Evolutionary conservation across 2,113 vertebrate genomes (phyloP), one percentile per base, ranked within the genome.

Genomic region (Lethenteron reissneri): DNA sequence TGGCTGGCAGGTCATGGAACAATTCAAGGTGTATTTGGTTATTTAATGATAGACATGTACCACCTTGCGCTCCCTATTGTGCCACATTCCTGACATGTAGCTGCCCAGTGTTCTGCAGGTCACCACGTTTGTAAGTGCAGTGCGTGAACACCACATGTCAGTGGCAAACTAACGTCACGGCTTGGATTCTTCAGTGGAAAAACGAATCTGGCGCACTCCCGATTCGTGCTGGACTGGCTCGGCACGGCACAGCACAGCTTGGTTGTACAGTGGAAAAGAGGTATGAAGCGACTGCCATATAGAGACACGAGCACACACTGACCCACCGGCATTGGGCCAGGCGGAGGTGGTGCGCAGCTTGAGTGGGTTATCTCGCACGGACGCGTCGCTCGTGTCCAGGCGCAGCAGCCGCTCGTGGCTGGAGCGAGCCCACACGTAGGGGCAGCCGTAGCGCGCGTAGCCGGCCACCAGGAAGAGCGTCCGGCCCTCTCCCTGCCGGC

Each of bases 341-440:
- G 83, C 82, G 9, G 78, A 56, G 70, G 84, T 79, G 75, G 83
- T 82, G 76, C 80, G 83, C 64, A 84, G 82, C 57, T 83, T 83
- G 78, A 85, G 80, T 56, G 84, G 83, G 15, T 81, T 84, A 77
- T 86, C 84, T 73, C 76, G 81, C 56, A 83, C 79, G 77, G 83
- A 75, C 1, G 80, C 82, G 19, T 84, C 80, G 4, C 79, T 78
- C 70, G 82, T 81, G 3, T 81, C 81, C 12, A 82, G 80, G 74
- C 77, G 83, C 70, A 83, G 79, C 72, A 84, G 79, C 25, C 83
- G 81, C 72, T 85, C 81, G 59, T 85, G 83, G 73, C 85, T 85
- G 77, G 84, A 85, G 74, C 84, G 81, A 56, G 85, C 83, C 84
- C 84, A 86, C 60, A 81, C 81, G 72, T 84, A 81, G 12, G 84